These are phyloP conservation scores for Rosalia funebris DNA, from an alignment of 2,888 invertebrate species.

Conservation along the genomic window DNA sequence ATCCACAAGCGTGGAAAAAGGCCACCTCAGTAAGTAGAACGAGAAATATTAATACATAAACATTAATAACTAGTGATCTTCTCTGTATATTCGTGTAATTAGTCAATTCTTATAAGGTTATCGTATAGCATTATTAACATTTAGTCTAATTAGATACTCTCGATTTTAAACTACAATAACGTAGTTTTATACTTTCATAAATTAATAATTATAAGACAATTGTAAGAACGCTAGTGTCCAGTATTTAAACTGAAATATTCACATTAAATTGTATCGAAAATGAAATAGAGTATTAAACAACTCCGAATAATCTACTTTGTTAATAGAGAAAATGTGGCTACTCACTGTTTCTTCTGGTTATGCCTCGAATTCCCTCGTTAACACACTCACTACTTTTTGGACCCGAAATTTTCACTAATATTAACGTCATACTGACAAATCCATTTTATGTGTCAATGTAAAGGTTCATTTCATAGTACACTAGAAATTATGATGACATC, in stretches of 20 bases:
- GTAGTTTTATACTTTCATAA: slow-evolving; percentile 2
- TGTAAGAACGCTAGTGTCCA: neutral
- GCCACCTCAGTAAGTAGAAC: slow-evolving; percentile 40
- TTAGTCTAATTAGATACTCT: slow-evolving; percentile 9
- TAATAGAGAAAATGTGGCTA: slow-evolving; percentile 17
- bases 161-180: slow-evolving; percentile 8
- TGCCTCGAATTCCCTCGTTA: slow-evolving; percentile 14
- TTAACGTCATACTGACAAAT: slow-evolving; percentile 38
- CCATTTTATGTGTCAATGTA: neutral
- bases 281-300: too few relatives aligned
- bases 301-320: too few relatives aligned
- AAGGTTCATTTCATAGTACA: neutral
- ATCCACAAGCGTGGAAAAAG: slow-evolving; percentile 41
- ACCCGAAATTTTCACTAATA: slow-evolving; percentile 32
- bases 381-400: slow-evolving; percentile 24
- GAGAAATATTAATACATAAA: slow-evolving; percentile 30
- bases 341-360: slow-evolving; percentile 33
- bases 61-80: slow-evolving; percentile 5
- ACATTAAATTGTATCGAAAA: too few relatives aligned
- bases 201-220: slow-evolving; percentile 6
- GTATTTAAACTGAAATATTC: slow-evolving; percentile 5
- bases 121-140: neutral
- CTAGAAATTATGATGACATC: neutral
- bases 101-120: neutral
- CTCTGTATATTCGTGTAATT: slow-evolving; percentile 20